These are phyloP conservation scores for Furcula furcula DNA, from an alignment of 2,888 invertebrate species.

Conservation along the genomic window DNA sequence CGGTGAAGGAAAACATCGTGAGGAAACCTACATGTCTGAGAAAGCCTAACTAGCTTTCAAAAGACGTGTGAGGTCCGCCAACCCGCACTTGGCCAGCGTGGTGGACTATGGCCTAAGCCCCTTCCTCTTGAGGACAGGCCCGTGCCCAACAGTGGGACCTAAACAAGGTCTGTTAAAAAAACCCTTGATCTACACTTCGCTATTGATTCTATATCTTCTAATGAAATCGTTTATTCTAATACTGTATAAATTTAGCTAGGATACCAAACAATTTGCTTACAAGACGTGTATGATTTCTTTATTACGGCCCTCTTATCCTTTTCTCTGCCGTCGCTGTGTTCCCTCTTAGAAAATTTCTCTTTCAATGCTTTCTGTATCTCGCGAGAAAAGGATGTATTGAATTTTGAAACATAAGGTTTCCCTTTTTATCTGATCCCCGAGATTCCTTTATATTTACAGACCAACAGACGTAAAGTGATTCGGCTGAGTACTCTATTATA, in stretches of 20 bases:
- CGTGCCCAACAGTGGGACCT: too few relatives aligned
- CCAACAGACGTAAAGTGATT: conserved; percentile 48
- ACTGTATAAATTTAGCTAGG: conserved; percentile 36
- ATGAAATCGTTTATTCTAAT: conserved; percentile 29
- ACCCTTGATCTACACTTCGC: conserved; percentile 36
- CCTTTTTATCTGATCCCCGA: conserved; percentile 53
- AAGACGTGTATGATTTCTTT: conserved; percentile 68
- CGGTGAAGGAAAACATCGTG: too few relatives aligned
- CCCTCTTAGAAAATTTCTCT: conserved; percentile 51
- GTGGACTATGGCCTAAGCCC: too few relatives aligned
- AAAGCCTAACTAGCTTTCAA: too few relatives aligned
- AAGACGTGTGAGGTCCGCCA: too few relatives aligned
- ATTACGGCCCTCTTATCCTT: conserved; percentile 59
- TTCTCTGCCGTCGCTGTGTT: conserved; percentile 49
- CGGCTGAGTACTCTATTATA: conserved; percentile 50
- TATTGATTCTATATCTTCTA: conserved; percentile 40
- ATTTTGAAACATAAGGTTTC: conserved; percentile 68
- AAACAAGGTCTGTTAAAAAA: too few relatives aligned
- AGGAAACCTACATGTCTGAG: too few relatives aligned
- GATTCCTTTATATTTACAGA: conserved; percentile 52
- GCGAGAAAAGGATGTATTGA: conserved; percentile 67
- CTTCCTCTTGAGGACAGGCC: too few relatives aligned
- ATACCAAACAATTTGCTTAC: conserved; percentile 69
- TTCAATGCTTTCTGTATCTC: conserved; percentile 49
- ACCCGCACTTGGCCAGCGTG: too few relatives aligned